Percentiles rank a stretch among this genome's conserved stretches.
phyloP scores from a whole-genome alignment of 2,797 vertebrate species.

The Sylvia borin region DNA sequence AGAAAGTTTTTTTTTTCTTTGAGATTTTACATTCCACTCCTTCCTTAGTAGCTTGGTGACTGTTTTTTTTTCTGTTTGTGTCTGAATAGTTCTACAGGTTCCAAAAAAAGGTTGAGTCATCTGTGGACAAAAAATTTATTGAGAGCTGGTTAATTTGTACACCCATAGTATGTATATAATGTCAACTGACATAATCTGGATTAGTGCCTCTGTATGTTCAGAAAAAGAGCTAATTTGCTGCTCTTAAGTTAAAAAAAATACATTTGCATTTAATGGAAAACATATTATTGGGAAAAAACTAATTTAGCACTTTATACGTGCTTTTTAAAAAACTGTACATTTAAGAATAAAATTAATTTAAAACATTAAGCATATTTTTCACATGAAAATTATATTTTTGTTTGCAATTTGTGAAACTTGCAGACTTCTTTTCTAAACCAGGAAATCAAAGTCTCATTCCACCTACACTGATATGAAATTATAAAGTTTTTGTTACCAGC shows the following conservation, averaged over 20 bases:
- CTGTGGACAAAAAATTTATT: background rate
- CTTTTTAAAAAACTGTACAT: background rate
- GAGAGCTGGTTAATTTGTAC: background rate
- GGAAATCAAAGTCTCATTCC: background rate
- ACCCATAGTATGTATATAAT: fast-evolving
- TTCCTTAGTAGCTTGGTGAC: background rate
- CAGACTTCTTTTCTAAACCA: background rate
- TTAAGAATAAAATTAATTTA: background rate
- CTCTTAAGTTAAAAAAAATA: background rate
- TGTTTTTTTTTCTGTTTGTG: background rate
- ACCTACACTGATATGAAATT: background rate
- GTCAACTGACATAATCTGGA: background rate
- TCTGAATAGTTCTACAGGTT: background rate
- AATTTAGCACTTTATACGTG: background rate
- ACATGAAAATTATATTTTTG: background rate
- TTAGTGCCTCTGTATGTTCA: background rate
- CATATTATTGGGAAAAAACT: background rate
- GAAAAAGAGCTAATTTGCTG: background rate
- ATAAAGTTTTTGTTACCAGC: background rate
- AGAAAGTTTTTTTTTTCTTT: background rate
- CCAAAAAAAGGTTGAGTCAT: background rate
- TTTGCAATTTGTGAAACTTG: background rate
- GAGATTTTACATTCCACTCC: background rate
- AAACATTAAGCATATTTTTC: background rate
- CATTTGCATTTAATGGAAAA: background rate